Percentiles rank a stretch among this genome's conserved stretches.
Evolutionary conservation across 2,797 vertebrate genomes (phyloP).

Genomic region (Sebastes steindachneri): DNA sequence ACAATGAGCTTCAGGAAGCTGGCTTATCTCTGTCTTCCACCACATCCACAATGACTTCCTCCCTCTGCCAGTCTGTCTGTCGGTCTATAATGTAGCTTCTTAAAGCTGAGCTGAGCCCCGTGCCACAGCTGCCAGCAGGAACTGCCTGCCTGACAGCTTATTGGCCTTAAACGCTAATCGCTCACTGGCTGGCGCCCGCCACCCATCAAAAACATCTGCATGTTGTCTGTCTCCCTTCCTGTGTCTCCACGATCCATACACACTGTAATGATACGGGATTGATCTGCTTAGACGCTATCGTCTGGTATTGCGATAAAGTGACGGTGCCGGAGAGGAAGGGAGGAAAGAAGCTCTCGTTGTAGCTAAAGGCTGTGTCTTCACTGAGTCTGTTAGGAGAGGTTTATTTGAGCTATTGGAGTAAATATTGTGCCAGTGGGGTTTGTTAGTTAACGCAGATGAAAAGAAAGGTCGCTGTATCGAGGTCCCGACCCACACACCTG

Average conservation of each 20-base stretch:
- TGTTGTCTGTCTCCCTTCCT: neutral
- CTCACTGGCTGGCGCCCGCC: constrained; percentile 19
- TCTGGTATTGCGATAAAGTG: neutral
- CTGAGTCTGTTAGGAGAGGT: neutral
- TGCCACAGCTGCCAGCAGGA: constrained; percentile 42
- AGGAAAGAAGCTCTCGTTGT: neutral
- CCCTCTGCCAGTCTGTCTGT: constrained; percentile 24
- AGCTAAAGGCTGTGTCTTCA: neutral
- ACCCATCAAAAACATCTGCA: constrained; percentile 47
- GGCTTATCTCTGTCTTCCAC: constrained; percentile 65
- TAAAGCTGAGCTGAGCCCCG: constrained; percentile 37
- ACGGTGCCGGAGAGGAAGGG: neutral
- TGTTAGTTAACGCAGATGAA: neutral
- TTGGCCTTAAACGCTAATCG: constrained; percentile 37
- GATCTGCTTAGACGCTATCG: neutral
- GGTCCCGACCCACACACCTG: too few species aligned
- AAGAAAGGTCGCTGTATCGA: neutral
- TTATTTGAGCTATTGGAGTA: neutral
- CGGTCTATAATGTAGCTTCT: constrained; percentile 35
- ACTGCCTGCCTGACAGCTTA: constrained; percentile 44
- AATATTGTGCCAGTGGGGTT: neutral
- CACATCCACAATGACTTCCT: constrained; percentile 59
- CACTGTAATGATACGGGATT: neutral
- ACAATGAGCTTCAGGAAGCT: constrained; percentile 66
- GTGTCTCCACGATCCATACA: neutral